Base-by-base conservation (phyloP, 2,888 invertebrate genomes). In the Tridacna crocea region DNA sequence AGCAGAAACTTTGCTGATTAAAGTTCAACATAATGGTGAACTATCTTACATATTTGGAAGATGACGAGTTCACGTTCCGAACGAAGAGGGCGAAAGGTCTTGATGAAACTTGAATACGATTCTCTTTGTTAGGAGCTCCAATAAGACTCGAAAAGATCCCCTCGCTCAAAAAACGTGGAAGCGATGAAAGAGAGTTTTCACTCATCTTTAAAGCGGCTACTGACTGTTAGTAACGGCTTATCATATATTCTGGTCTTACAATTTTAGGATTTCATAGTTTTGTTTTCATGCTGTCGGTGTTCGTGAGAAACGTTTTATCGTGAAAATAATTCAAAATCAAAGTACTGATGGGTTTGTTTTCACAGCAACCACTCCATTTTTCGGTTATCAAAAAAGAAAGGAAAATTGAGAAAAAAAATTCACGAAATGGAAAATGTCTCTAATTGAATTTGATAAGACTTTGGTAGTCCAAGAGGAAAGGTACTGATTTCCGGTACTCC, bases 21-120 rank as follows among this genome's bases (percentile, higher is more conserved):
- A 36, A 36, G 36, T 8, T 36, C 36, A 36, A 36, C 36, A 36
- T 36, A 8, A 36, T 36, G 36, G 2, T 36, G 36, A 36, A 36
- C 36, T 36, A 36, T 36, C 75, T 68, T 68, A 76, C 76, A 58
- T 55, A 55, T 58, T 70, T 68, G 24, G 51, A 74, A 12, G 60
- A 68, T 8, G 68, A 46, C 26, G 55, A 58, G 48, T 76, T 76
- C 22, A 83, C 74, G n/a, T 65, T 76, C n/a, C 63, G 61, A 26
- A 79, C 60, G 46, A 83, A 79, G 22, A 83, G 26, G 24, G 77
- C 79, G 22, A 77, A 79, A 17, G 76, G 76, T n/a, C 82, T 58
- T 0, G 70, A 70, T 15, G 70, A n/a, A 15, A 70, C 70, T 17
- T 22, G 51, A 51, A 51, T 11, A 22, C 26, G 47, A 24, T 17